A percentile compares a stretch with the other conserved stretches of the same genome.
Evolutionary conservation across 2,888 invertebrate genomes (phyloP).

Genomic region (Ornithoptera priamus): DNA sequence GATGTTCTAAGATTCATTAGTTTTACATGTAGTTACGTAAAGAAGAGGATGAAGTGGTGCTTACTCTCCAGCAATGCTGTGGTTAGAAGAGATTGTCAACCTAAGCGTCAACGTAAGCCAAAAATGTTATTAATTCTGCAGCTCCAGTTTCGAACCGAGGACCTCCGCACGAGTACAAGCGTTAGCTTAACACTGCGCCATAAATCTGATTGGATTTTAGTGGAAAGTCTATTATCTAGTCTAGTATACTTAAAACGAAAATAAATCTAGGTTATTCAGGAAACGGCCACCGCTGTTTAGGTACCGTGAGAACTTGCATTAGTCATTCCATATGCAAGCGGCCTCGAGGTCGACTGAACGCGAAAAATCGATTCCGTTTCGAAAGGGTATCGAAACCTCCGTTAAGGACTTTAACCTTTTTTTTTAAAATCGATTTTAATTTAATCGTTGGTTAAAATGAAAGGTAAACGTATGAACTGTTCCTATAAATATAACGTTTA

Average conservation of each 20-base stretch:
- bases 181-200: no score
- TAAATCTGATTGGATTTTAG: no score
- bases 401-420: constrained; percentile 1
- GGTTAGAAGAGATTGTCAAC: no score
- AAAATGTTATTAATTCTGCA: no score
- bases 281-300: constrained; percentile 4
- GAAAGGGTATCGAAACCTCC: constrained; percentile 5
- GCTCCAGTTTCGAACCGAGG: no score
- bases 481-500: not conserved
- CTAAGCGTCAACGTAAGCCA: no score
- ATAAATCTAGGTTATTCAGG: not conserved
- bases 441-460: not conserved
- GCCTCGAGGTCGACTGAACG: constrained; percentile 11
- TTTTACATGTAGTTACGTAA: no score
- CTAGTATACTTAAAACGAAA: not conserved
- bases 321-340: constrained; percentile 11
- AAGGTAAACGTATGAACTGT: not conserved
- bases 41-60: no score
- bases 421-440: not conserved
- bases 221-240: no score
- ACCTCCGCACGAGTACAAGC: no score
- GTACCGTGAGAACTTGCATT: constrained; percentile 22
- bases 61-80: no score
- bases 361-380: constrained; percentile 13
- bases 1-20: no score